Conservation (phyloP, 2,888 invertebrate species). For the Drosophila niveifrons region DNA sequence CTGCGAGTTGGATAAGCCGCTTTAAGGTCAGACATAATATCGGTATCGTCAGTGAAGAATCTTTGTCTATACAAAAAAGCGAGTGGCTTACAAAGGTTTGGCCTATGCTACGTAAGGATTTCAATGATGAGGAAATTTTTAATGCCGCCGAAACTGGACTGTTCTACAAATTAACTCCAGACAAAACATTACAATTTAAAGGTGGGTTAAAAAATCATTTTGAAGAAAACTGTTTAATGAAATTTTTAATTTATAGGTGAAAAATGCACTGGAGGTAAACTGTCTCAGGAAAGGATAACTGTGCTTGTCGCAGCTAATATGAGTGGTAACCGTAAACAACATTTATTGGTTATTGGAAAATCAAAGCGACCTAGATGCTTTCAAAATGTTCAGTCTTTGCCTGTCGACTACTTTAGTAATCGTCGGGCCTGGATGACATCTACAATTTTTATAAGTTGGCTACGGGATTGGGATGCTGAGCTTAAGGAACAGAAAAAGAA, state of each 20-base stretch:
- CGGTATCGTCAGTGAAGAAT: slow-evolving; percentile 22
- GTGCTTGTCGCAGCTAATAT: slow-evolving; percentile 25
- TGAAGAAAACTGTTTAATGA: slow-evolving; percentile 1
- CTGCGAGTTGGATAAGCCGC: slow-evolving; percentile 30
- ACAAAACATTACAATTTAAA: slow-evolving; percentile 26
- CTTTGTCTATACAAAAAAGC: slow-evolving; percentile 19
- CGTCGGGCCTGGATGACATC: slow-evolving; percentile 22
- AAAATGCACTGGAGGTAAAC: slow-evolving; percentile 23
- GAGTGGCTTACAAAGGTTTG: slow-evolving; percentile 26
- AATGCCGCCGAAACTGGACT: slow-evolving; percentile 23
- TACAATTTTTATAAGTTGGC: slow-evolving; percentile 16
- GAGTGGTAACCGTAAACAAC: slow-evolving; percentile 21
- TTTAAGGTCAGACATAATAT: slow-evolving; percentile 28
- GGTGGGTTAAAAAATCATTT: slow-evolving; percentile 20
- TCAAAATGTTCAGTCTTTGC: slow-evolving; percentile 12
- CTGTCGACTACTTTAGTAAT: slow-evolving; percentile 23
- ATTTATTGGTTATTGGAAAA: slow-evolving; percentile 19
- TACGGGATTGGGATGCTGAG: slow-evolving; percentile 20
- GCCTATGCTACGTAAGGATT: slow-evolving; percentile 24
- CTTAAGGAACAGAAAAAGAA: slow-evolving; percentile 20
- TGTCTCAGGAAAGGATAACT: slow-evolving; percentile 25
- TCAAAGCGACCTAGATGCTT: slow-evolving; percentile 17
- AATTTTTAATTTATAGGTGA: slow-evolving; percentile 20
- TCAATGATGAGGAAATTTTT: slow-evolving; percentile 25
- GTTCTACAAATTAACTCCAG: slow-evolving; percentile 28